phyloP scores from a whole-genome alignment of 2,113 vertebrate species.

The Cyprinus carpio region DNA sequence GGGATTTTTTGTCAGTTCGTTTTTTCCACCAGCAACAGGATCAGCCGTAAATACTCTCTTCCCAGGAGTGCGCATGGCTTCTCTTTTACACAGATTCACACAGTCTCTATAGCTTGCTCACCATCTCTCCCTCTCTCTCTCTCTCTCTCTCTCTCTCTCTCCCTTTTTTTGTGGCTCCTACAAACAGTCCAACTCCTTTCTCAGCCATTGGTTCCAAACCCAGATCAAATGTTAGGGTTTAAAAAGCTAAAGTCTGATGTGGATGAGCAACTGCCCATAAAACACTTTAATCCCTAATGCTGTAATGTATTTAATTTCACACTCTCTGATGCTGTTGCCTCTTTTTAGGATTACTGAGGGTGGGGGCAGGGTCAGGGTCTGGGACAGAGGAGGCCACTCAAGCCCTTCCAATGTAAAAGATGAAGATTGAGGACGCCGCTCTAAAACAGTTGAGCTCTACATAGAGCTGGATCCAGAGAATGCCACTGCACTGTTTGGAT shows the following conservation, averaged over 20 bases:
- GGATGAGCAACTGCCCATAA: constrained; percentile 95
- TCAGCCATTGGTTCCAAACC: constrained; percentile 77
- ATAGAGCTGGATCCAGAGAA: constrained; percentile 67
- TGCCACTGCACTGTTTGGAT: constrained; percentile 73
- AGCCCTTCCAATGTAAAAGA: constrained; percentile 67
- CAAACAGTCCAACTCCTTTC: constrained; percentile 71
- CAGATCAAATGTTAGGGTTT: constrained; percentile 92
- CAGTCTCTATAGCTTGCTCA: constrained; percentile 49
- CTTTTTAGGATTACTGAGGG: constrained; percentile 76
- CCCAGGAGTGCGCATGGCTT: constrained; percentile 53
- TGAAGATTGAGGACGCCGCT: constrained; percentile 51
- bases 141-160: constrained; percentile 1
- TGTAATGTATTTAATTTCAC: constrained; percentile 98
- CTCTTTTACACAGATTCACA: constrained; percentile 46
- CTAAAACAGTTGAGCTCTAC: constrained; percentile 53
- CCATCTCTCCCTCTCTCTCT: background rate
- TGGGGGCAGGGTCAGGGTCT: constrained; percentile 68
- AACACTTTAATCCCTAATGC: constrained; percentile 88
- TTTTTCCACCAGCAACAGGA: constrained; percentile 61
- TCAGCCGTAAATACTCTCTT: constrained; percentile 53
- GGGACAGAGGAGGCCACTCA: constrained; percentile 81
- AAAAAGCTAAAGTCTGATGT: constrained; percentile 91
- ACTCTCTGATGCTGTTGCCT: constrained; percentile 87
- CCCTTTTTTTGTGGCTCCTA: constrained; percentile 62
- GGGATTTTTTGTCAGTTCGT: constrained; percentile 36